These are phyloP conservation scores for Aphelenchoides fujianensis DNA, from an alignment of 1,140 invertebrate genomes.

Conservation along the genomic window DNA sequence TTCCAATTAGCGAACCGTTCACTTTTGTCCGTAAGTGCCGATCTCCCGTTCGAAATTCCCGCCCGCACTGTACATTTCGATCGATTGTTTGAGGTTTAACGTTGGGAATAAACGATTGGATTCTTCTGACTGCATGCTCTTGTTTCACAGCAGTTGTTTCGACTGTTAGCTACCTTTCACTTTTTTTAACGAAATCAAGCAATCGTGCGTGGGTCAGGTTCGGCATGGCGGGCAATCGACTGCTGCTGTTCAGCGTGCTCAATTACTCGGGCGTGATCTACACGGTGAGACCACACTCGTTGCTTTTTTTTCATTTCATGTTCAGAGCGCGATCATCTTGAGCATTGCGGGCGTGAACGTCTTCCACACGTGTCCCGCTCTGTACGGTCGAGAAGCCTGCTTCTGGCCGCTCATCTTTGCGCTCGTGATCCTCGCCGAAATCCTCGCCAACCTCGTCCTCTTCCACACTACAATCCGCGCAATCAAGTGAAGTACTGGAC, in stretches of 20 bases:
- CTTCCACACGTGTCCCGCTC: constrained; percentile 38
- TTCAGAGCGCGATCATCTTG: too few relatives aligned
- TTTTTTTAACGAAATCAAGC: too few relatives aligned
- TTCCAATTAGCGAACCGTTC: too few relatives aligned
- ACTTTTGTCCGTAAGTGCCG: neutral
- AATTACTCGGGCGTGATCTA: constrained; percentile 26
- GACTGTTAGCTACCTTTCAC: too few relatives aligned
- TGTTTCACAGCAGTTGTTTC: neutral
- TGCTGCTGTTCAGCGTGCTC: too few relatives aligned
- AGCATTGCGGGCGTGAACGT: constrained; percentile 35
- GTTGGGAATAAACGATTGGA: neutral
- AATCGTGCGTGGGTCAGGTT: too few relatives aligned
- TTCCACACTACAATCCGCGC: constrained; percentile 44
- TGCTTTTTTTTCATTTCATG: neutral
- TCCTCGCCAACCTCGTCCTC: constrained; percentile 31
- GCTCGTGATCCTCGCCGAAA: constrained; percentile 35
- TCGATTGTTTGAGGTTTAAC: neutral
- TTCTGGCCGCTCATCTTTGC: constrained; percentile 27
- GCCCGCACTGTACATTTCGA: too few relatives aligned
- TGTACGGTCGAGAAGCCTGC: constrained; percentile 39
- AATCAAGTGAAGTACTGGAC: constrained; percentile 47
- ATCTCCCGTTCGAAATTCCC: neutral
- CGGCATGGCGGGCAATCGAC: too few relatives aligned
- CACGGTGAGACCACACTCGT: neutral
- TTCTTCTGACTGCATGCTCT: neutral